phyloP scores from a whole-genome alignment of 2,797 vertebrate genomes.

The Tenualosa thibaudeaui region DNA sequence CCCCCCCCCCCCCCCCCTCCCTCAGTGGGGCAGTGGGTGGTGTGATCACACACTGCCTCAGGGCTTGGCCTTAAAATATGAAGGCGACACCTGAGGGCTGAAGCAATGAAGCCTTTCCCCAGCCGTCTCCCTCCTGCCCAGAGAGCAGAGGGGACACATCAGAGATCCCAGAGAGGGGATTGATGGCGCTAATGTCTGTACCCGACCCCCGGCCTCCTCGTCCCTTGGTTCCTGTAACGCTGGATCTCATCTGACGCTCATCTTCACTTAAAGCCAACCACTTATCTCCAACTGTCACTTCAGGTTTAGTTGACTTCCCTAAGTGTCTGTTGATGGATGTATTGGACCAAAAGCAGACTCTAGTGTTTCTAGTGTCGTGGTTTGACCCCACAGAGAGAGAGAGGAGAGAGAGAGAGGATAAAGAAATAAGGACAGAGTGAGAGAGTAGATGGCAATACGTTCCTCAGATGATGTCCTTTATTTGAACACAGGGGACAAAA shows the following conservation, averaged over 20 bases:
- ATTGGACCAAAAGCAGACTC: not conserved
- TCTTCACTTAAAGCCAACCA: slow-evolving; percentile 23
- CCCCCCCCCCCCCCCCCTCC: not conserved
- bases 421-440: slow-evolving; percentile 17
- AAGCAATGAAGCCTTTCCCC: slow-evolving; percentile 72
- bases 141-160: slow-evolving; percentile 53
- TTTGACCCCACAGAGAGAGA: not conserved
- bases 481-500: not conserved
- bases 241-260: no score
- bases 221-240: not conserved
- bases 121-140: slow-evolving; percentile 49
- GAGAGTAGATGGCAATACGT: not conserved
- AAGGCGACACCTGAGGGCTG: slow-evolving; percentile 70
- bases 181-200: slow-evolving; percentile 63
- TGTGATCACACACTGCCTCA: slow-evolving; percentile 67
- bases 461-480: not conserved
- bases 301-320: not conserved
- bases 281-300: not conserved
- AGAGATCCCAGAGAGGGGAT: slow-evolving; percentile 71
- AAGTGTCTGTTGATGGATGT: not conserved
- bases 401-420: not conserved
- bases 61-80: slow-evolving; percentile 65
- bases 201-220: not conserved
- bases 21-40: not conserved
- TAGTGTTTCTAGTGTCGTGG: not conserved